phyloP scores from a whole-genome alignment of 2,113 vertebrate genomes.

The Sorex araneus region DNA sequence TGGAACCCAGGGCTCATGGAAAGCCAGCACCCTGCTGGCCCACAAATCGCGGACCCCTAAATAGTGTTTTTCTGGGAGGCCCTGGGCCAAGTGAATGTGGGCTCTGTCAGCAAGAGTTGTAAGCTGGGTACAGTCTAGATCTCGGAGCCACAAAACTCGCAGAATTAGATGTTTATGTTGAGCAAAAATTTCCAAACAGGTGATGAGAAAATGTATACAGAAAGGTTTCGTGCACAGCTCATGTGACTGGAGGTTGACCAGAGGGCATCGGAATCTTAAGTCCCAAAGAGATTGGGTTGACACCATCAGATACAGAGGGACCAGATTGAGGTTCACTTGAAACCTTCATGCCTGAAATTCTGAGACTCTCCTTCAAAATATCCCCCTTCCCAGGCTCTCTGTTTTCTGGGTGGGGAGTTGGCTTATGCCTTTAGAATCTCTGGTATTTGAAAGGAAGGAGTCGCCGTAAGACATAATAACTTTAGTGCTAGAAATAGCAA shows the following conservation, averaged over 20 bases:
- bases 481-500: neutral
- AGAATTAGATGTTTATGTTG: conserved; percentile 44
- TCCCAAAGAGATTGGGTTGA: conserved; percentile 8
- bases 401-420: neutral
- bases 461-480: neutral
- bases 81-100: conserved; percentile 36
- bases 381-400: neutral
- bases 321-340: neutral
- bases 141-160: neutral
- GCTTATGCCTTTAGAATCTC: conserved; percentile 44
- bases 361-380: neutral
- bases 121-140: conserved; percentile 18
- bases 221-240: neutral
- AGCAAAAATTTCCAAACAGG: conserved; percentile 55
- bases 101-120: neutral
- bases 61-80: neutral
- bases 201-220: conserved; percentile 11
- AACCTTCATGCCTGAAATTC: conserved; percentile 27
- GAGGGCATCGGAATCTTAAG: conserved; percentile 31
- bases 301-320: neutral
- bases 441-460: neutral
- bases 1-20: no score
- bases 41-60: neutral
- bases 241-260: no score
- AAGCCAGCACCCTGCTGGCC: no score